A percentile compares a stretch with the other conserved stretches of the same genome.
These are phyloP conservation scores for Xestia rhomboidea DNA, from an alignment of 2,888 invertebrate genomes.

Conservation along the genomic window DNA sequence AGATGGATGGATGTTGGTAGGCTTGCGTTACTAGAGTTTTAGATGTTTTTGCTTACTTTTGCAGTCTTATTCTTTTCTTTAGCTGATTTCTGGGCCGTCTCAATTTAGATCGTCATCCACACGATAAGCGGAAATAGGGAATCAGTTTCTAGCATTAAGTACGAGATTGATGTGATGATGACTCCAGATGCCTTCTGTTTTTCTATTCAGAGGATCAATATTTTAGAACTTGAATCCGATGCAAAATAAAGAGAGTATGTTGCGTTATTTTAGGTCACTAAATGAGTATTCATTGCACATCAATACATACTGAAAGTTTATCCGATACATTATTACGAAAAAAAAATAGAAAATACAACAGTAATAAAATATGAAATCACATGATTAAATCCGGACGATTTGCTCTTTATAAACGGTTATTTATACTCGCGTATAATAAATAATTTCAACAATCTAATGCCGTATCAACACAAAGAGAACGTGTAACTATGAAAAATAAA, in stretches of 20 bases:
- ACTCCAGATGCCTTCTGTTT: neutral
- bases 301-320: conserved; percentile 15
- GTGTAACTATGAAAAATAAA: conserved; percentile 25
- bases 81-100: neutral
- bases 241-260: neutral
- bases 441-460: conserved; percentile 43
- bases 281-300: neutral
- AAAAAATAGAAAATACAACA: conserved; percentile 9
- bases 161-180: neutral
- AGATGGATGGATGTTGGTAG: neutral
- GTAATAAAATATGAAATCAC: conserved; percentile 12
- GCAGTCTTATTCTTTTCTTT: neutral
- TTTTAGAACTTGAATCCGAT: neutral
- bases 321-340: conserved; percentile 9
- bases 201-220: neutral
- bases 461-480: conserved; percentile 38
- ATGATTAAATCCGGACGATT: conserved; percentile 32
- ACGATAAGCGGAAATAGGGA: neutral
- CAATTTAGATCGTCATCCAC: neutral
- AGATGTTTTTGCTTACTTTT: neutral
- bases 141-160: neutral
- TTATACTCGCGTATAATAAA: conserved; percentile 23
- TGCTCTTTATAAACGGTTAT: conserved; percentile 11
- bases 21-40: neutral
- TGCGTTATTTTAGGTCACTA: neutral